Conservation (phyloP, 2,113 vertebrate genomes). For the Cyprinus carpio region DNA sequence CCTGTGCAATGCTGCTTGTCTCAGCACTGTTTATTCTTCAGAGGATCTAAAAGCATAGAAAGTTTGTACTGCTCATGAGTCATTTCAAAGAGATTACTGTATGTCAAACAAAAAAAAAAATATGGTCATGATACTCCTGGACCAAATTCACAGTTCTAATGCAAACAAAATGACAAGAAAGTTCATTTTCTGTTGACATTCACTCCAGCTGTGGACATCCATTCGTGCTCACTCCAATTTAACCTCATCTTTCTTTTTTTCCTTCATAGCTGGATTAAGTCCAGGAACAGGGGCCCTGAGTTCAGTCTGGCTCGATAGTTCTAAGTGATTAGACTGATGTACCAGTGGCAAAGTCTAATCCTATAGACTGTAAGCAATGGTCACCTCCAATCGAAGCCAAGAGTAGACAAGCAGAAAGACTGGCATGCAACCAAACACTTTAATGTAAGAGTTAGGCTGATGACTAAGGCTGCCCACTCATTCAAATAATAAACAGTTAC, state of each 20-base stretch:
- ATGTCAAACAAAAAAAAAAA: no score
- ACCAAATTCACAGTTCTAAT: neutral
- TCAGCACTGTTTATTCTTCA: constrained; percentile 3
- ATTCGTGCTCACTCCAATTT: neutral
- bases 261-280: constrained; percentile 38
- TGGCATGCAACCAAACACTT: constrained; percentile 23
- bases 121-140: neutral
- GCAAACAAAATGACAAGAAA: neutral
- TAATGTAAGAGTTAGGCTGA: constrained; percentile 18
- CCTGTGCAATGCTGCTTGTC: neutral
- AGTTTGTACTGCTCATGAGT: neutral
- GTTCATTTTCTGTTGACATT: neutral
- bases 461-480: constrained; percentile 5
- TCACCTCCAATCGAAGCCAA: constrained; percentile 53
- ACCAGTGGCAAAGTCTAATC: constrained; percentile 57
- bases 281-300: constrained; percentile 48
- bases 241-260: neutral
- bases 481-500: neutral
- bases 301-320: constrained; percentile 62
- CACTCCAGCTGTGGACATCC: neutral
- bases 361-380: constrained; percentile 56
- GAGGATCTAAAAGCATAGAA: neutral
- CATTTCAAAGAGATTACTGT: neutral
- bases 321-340: constrained; percentile 67
- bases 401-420: constrained; percentile 35